Evolutionary conservation across 2,888 invertebrate genomes (phyloP), one percentile per base, ranked within the genome.

Genomic region (Leptopilina myrica): DNA sequence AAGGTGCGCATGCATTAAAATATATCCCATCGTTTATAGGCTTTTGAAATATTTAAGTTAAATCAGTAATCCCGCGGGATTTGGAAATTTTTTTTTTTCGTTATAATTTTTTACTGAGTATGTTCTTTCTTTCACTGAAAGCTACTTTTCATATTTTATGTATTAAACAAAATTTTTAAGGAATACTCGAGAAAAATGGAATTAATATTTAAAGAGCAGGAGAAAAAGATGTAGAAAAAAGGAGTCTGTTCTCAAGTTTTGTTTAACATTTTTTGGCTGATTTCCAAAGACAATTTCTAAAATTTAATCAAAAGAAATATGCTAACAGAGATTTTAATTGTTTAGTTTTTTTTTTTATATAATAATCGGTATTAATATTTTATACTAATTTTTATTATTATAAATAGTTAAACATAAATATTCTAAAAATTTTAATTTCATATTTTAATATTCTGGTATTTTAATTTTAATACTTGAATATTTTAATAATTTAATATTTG

Each of bases 11-110:
- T 8, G 49, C 5, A 7, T 6, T 20, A 56, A 20, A 56, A 73
- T 53, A 26, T 73, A 53, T 53, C 20, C 14, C 26, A 0, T 69
- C 8, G 5, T 33, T 8, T 43, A 43, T 12, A 33, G 20, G 4
- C 33, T 73, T 46, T 33, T 8, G 5, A 7, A 73, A 73, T 73
- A 73, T 56, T 73, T 69, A 11, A n/a, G n/a, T 73, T 53, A 53
- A 73, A 73, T 26, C 73, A 26, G 67, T 69, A 53, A 69, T 53
- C 20, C 26, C 6, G 6, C 46, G 49, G 6, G 67, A 26, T 49
- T 69, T 53, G 20, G 62, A 49, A 6, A 14, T 20, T 12, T 26
- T 69, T 53, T 15, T 15, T 66, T 66, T 8, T 1, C 11, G 15
- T 49, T 20, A 53, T 5, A 14, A 53, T 49, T 53, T 49, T 53